Evolutionary conservation across 2,888 invertebrate species (phyloP).

Genomic region (Nebria salina): DNA sequence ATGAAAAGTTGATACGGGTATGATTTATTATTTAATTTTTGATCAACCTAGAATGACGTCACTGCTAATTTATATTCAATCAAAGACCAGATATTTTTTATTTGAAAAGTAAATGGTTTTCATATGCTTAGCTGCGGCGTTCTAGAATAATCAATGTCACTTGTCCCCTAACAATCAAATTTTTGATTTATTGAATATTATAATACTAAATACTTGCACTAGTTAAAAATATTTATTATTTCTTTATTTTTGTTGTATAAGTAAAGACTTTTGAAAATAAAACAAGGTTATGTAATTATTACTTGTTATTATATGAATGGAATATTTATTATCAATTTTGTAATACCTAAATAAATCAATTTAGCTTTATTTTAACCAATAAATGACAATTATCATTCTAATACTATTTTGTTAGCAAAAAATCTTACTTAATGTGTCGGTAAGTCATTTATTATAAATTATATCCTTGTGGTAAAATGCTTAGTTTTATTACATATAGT

Average conservation of each 20-base stretch:
- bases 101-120: too few species aligned
- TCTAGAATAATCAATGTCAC: not conserved
- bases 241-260: slow-evolving; percentile 2
- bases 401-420: not conserved
- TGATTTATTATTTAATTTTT: not conserved
- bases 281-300: not conserved
- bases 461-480: too few species aligned
- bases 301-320: slow-evolving; percentile 13
- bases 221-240: slow-evolving; percentile 5
- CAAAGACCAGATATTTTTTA: too few species aligned
- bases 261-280: slow-evolving; percentile 16
- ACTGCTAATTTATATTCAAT: not conserved
- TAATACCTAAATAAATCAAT: slow-evolving; percentile 46
- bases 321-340: slow-evolving; percentile 41
- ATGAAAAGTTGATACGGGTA: slow-evolving; percentile 17
- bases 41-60: not conserved
- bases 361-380: slow-evolving; percentile 38
- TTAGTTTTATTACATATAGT: too few species aligned
- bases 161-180: not conserved
- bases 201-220: not conserved
- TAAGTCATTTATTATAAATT: too few species aligned
- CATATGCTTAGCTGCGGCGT: not conserved
- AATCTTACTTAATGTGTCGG: too few species aligned
- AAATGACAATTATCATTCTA: not conserved
- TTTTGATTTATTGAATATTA: not conserved